Conservation (phyloP, 2,888 invertebrate genomes). For the Griposia aprilina region DNA sequence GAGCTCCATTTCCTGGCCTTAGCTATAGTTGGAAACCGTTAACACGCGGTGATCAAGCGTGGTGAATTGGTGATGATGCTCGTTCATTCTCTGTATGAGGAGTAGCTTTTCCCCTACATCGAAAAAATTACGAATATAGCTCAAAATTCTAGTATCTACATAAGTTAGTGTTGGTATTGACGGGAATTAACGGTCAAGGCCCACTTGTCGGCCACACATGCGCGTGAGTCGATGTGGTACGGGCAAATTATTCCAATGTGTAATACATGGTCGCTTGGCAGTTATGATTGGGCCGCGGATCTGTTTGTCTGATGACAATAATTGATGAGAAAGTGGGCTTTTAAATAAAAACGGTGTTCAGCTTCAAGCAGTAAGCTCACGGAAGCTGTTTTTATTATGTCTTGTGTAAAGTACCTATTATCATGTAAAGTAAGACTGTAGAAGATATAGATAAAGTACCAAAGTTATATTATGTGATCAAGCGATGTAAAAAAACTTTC, state of each 20-base stretch:
- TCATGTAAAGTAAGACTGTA: neutral
- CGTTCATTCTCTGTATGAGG: neutral
- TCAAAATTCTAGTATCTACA: conserved; percentile 51
- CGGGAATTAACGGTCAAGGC: conserved; percentile 79
- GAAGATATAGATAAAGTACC: neutral
- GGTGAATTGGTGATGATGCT: no score
- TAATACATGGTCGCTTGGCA: conserved; percentile 43
- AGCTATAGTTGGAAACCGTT: neutral
- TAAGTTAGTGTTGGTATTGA: conserved; percentile 64
- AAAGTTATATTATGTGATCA: neutral
- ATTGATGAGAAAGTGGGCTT: neutral
- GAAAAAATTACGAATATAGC: conserved; percentile 12
- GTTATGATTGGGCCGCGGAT: conserved; percentile 36
- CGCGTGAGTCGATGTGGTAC: conserved; percentile 34
- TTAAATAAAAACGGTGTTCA: neutral
- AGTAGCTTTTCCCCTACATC: neutral
- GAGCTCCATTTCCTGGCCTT: no score
- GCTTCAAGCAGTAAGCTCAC: neutral
- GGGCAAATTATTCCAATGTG: conserved; percentile 54
- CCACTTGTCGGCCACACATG: conserved; percentile 63
- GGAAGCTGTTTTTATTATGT: neutral
- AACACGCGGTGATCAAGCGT: neutral
- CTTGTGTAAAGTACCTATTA: neutral
- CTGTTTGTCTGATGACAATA: conserved; percentile 13
- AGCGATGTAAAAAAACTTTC: no score